Base-by-base conservation (phyloP, 2,888 invertebrate genomes). In the Labia minor region DNA sequence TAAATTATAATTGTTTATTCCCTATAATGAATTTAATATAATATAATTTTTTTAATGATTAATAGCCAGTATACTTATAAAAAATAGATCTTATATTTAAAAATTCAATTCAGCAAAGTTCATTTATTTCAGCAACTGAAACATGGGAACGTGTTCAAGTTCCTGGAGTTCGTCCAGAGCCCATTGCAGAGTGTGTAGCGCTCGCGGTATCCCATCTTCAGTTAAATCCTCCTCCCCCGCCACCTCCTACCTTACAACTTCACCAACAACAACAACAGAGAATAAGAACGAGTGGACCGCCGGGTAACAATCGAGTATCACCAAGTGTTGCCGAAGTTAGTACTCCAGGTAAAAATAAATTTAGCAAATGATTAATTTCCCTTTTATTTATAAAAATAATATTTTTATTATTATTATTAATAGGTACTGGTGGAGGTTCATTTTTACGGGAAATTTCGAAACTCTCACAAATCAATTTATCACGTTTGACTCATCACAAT, bases 111-210 rank as follows among this genome's bases (percentile, higher is more conserved):
- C n/a, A n/a, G n/a, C n/a, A n/a, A n/a, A n/a, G n/a, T n/a, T n/a
- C n/a, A n/a, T n/a, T n/a, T n/a, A n/a, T 77, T 74, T 37, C 77
- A 88, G 90, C 82, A 8, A 83, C 86, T 1, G 89, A 89, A 77
- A 82, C 82, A 4, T 90, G 90, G 90, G 90, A 90, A 75, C 85
- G 86, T 71, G 81, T 90, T 64, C 76, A 79, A 8, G 83, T 86
- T 63, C 77, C 79, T 3, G 83, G 85, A 16, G 74, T 83, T 62
- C 82, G 84, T 73, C 89, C 89, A 0, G 85, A 86, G 26, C 84
- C 87, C 0, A 83, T 87, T 70, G 85, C 87, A 21, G 88, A 88
- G 77, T 81, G 85, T 73, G 82, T 86, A 66, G 86, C 85, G 16
- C 79, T 88, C 68, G 83, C 86, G 1, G 82, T 88, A 18, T 83